Percentiles rank a stretch among this genome's conserved stretches.
These are phyloP conservation scores for Xiphophorus couchianus DNA, from an alignment of 2,113 vertebrate genomes.

Conservation along the genomic window DNA sequence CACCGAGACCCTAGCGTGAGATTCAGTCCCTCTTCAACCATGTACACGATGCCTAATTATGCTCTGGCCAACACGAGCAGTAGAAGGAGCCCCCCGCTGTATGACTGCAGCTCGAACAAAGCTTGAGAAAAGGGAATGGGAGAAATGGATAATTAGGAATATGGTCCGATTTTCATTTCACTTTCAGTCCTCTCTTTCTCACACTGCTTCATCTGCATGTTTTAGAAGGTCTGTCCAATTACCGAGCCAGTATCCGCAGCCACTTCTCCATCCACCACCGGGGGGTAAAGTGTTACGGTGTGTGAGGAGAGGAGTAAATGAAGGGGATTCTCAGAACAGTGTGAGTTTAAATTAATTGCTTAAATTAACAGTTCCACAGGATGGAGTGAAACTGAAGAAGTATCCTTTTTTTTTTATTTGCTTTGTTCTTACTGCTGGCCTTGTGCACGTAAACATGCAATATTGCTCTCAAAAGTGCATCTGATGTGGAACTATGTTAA, in stretches of 20 bases:
- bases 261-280: slow-evolving; percentile 58
- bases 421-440: slow-evolving; percentile 1
- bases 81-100: slow-evolving; percentile 37
- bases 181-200: slow-evolving; percentile 54
- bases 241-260: slow-evolving; percentile 61
- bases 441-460: slow-evolving; percentile 14
- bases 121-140: slow-evolving; percentile 27
- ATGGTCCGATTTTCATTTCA: slow-evolving; percentile 59
- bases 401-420: slow-evolving; percentile 2
- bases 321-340: slow-evolving; percentile 55
- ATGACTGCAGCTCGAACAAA: slow-evolving; percentile 47
- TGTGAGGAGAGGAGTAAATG: slow-evolving; percentile 43
- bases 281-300: slow-evolving; percentile 43
- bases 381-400: slow-evolving; percentile 19
- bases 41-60: slow-evolving; percentile 67
- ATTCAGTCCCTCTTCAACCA: slow-evolving; percentile 59
- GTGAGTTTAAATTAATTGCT: slow-evolving; percentile 69
- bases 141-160: slow-evolving; percentile 71
- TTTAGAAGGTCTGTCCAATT: slow-evolving; percentile 77
- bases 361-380: slow-evolving; percentile 52
- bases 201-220: slow-evolving; percentile 76
- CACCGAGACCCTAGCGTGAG: slow-evolving; percentile 46
- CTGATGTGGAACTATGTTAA: not conserved
- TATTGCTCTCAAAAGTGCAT: slow-evolving; percentile 1
- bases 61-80: slow-evolving; percentile 47